Percentiles rank a stretch among this genome's conserved stretches.
Conservation (phyloP, 2,888 invertebrate species). For the Ophion ventricosus region DNA sequence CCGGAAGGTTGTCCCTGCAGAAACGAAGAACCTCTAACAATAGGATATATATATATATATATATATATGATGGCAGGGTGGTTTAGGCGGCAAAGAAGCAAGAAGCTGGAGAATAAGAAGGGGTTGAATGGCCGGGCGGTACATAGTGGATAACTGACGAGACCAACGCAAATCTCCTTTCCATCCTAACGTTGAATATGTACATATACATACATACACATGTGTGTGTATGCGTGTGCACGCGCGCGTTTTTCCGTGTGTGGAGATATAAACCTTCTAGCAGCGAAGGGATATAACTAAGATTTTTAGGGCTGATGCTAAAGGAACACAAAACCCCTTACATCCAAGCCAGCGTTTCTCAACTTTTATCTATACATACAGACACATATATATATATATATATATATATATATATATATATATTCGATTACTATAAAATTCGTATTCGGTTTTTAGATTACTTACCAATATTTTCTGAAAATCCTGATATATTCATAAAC, state of each 20-base stretch:
- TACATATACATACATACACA: constrained; percentile 33
- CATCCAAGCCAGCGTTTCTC: constrained; percentile 63
- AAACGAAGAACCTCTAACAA: constrained; percentile 48
- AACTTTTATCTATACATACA: constrained; percentile 54
- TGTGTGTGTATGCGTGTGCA: neutral
- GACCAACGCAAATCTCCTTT: constrained; percentile 74
- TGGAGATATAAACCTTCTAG: constrained; percentile 21
- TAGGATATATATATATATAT: neutral
- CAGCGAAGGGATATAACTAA: constrained; percentile 45
- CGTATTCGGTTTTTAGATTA: neutral
- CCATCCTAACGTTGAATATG: constrained; percentile 34
- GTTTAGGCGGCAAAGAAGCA: constrained; percentile 57
- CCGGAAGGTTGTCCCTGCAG: constrained; percentile 62
- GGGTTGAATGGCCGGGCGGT: constrained; percentile 74
- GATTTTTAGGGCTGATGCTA: constrained; percentile 53
- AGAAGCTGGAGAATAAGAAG: constrained; percentile 68
- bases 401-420: neutral
- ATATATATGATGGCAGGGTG: constrained; percentile 9
- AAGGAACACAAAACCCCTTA: constrained; percentile 55
- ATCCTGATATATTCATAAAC: no score
- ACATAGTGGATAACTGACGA: constrained; percentile 75
- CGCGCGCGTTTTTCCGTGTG: neutral
- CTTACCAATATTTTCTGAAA: no score
- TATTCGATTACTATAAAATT: neutral
- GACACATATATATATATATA: neutral